These are phyloP conservation scores for Orchestia grillus DNA, from an alignment of 1,140 invertebrate genomes.

Conservation along the genomic window DNA sequence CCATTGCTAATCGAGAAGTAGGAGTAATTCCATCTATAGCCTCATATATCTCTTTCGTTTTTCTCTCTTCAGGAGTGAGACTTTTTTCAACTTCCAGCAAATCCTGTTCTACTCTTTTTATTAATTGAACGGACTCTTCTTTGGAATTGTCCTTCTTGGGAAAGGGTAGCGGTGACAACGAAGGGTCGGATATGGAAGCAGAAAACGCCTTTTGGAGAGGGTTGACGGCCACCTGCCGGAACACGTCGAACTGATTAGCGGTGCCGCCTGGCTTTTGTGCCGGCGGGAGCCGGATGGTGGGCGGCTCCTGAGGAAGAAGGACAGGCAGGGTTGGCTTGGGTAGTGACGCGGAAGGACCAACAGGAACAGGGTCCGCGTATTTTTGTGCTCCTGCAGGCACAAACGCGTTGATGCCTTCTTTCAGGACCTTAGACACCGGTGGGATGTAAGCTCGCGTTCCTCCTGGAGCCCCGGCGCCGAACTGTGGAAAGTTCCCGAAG, in stretches of 20 bases:
- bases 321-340: background rate
- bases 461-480: background rate
- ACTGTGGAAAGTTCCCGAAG: background rate
- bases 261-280: background rate
- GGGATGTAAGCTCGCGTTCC: background rate
- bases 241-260: background rate
- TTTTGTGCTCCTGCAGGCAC: background rate
- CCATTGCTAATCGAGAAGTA: background rate
- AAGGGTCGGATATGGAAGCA: background rate
- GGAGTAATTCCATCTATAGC: background rate
- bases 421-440: background rate
- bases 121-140: background rate
- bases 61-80: background rate
- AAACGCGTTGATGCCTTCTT: constrained; percentile 42
- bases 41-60: constrained; percentile 1
- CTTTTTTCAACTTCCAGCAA: background rate
- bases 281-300: background rate
- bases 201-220: constrained; percentile 29
- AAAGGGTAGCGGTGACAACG: background rate
- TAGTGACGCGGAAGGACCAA: background rate
- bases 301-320: background rate
- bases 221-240: constrained; percentile 26
- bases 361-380: background rate
- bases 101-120: background rate
- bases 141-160: background rate